A percentile compares a stretch with the other conserved stretches of the same genome.
These are phyloP conservation scores for Chydorus sphaericus DNA, from an alignment of 2,888 invertebrate species.

Conservation along the genomic window DNA sequence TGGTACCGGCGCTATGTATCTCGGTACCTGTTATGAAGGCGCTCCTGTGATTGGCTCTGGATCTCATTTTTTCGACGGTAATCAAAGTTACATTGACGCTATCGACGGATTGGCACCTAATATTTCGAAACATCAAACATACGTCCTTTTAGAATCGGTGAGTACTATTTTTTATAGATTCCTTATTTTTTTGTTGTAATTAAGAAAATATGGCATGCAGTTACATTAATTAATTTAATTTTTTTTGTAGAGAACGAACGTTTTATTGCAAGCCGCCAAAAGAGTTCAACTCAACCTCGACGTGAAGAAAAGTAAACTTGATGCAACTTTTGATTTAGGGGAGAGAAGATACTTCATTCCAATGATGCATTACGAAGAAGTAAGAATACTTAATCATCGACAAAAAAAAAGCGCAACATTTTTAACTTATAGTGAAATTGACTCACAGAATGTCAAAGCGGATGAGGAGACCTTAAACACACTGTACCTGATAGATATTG, in stretches of 20 bases:
- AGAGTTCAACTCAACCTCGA: not conserved
- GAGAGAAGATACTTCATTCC: not conserved
- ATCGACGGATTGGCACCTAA: not conserved
- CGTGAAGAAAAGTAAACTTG: not conserved
- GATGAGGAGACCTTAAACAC: not conserved
- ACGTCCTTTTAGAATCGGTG: not conserved
- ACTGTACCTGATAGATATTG: not conserved
- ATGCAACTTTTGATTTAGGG: not conserved
- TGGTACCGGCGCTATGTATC: not conserved
- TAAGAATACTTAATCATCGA: not conserved
- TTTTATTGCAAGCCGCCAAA: not conserved
- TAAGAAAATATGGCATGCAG: not conserved
- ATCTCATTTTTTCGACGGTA: not conserved
- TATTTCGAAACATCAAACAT: not conserved
- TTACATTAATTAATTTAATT: not conserved
- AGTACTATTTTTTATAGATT: not conserved
- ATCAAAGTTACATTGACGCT: not conserved
- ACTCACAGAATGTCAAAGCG: not conserved
- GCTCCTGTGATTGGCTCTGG: not conserved
- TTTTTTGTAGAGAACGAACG: not conserved
- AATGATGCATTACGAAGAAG: not conserved
- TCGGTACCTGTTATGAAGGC: not conserved
- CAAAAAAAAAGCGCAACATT: not conserved
- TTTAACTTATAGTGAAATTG: not conserved
- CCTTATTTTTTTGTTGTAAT: not conserved